A percentile compares a stretch with the other conserved stretches of the same genome.
phyloP scores from a whole-genome alignment of 1,140 invertebrate species.

The Drosophila teissieri region DNA sequence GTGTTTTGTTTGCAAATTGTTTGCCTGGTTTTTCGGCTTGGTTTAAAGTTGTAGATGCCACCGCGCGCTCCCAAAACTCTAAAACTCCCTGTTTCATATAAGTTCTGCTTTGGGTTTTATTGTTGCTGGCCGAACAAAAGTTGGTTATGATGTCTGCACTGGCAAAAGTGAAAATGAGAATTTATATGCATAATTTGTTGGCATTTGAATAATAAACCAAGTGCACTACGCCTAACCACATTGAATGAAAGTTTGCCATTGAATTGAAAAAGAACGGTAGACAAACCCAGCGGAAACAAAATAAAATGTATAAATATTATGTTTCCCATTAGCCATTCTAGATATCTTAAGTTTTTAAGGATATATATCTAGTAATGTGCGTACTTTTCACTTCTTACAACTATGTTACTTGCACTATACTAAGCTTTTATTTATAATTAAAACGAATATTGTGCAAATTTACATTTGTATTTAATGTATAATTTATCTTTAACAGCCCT shows the following conservation, averaged over 20 bases:
- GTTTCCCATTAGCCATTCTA: background rate
- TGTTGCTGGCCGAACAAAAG: slow-evolving; percentile 28
- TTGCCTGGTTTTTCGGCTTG: slow-evolving; percentile 20
- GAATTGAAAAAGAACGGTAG: slow-evolving; percentile 12
- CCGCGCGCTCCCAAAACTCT: background rate
- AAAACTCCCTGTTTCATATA: background rate
- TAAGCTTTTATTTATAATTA: too few relatives aligned
- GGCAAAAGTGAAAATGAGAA: slow-evolving; percentile 48
- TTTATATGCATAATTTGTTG: slow-evolving; percentile 52
- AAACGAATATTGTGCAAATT: too few relatives aligned
- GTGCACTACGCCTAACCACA: slow-evolving; percentile 28
- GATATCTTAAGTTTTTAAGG: too few relatives aligned
- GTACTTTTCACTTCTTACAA: too few relatives aligned
- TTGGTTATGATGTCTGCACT: slow-evolving; percentile 42
- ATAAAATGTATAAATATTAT: background rate
- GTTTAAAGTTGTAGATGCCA: slow-evolving; percentile 31
- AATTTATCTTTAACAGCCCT: too few relatives aligned
- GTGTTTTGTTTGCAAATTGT: slow-evolving; percentile 62
- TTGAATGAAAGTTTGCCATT: slow-evolving; percentile 44
- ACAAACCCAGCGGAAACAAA: background rate
- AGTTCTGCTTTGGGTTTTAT: slow-evolving; percentile 8
- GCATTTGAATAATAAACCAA: slow-evolving; percentile 40
- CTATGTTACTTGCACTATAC: too few relatives aligned
- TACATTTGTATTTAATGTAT: too few relatives aligned
- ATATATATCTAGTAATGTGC: too few relatives aligned